phyloP scores from a whole-genome alignment of 2,113 vertebrate species.

The Hirundichthys speculiger region DNA sequence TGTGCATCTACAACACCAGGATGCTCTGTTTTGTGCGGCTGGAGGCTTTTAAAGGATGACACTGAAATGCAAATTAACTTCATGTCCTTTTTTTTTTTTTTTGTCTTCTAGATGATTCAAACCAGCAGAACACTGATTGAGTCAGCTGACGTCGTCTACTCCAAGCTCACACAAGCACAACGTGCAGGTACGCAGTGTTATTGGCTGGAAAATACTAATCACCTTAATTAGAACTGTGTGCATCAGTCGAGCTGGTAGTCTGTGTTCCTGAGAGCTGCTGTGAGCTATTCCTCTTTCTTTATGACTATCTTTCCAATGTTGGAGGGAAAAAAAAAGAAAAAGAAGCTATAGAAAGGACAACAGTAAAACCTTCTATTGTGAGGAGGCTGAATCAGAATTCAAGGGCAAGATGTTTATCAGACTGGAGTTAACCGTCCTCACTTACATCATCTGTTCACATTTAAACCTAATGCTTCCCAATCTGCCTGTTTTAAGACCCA shows the following conservation, averaged over 20 bases:
- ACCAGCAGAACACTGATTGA: conserved; percentile 91
- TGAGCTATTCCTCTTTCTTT: background rate
- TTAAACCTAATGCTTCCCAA: background rate
- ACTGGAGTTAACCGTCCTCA: no score
- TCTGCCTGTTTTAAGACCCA: background rate
- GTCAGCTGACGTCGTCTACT: conserved; percentile 86
- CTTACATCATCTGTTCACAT: no score
- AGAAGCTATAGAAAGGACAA: no score
- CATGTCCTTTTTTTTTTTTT: conserved; percentile 5
- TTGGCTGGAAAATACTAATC: background rate
- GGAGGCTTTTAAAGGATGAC: conserved; percentile 1
- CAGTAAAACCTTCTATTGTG: background rate
- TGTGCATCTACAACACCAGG: background rate
- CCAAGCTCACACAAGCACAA: conserved; percentile 90
- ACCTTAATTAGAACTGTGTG: no score
- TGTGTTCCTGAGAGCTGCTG: no score
- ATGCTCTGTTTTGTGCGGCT: background rate
- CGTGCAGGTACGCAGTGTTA: conserved; percentile 80
- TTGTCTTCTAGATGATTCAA: conserved; percentile 88
- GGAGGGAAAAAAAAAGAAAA: background rate
- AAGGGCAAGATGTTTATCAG: conserved; percentile 1
- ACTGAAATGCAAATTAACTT: conserved; percentile 13
- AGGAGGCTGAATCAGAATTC: conserved; percentile 9
- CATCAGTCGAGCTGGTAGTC: no score
- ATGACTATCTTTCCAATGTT: background rate